Conservation (phyloP, 2,888 invertebrate genomes). For the Parapristionchus giblindavisi region DNA sequence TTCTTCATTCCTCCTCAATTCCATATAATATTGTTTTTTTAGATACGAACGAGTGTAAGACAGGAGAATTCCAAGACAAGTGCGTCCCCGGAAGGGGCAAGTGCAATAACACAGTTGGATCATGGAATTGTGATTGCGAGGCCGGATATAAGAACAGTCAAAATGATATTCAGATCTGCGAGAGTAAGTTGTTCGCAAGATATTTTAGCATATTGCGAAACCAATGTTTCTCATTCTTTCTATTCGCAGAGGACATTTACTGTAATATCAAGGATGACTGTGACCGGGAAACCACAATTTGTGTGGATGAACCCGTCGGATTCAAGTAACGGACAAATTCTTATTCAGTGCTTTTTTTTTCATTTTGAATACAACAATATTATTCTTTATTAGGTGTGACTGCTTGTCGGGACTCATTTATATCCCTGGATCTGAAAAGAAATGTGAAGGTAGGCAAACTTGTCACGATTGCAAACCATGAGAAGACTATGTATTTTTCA, state of each 20-base stretch:
- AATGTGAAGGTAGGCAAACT: constrained; percentile 22
- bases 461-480: too few species aligned
- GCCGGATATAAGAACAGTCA: constrained; percentile 30
- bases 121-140: constrained; percentile 34
- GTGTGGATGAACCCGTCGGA: constrained; percentile 25
- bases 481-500: neutral
- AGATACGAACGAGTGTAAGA: constrained; percentile 35
- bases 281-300: constrained; percentile 25
- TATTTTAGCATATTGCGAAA: too few species aligned
- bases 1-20: neutral
- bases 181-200: constrained; percentile 9
- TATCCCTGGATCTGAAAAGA: constrained; percentile 12
- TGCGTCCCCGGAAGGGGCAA: constrained; percentile 17
- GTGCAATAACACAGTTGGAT: constrained; percentile 26
- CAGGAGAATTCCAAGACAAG: constrained; percentile 23
- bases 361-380: too few species aligned
- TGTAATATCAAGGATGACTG: constrained; percentile 31
- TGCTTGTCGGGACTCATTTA: constrained; percentile 25
- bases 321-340: constrained; percentile 17
- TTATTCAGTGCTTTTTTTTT: too few species aligned
- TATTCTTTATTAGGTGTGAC: neutral
- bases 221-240: too few species aligned
- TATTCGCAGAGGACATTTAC: constrained; percentile 29
- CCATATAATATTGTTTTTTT: neutral
- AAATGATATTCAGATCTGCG: constrained; percentile 25